Base-by-base conservation (phyloP, 2,113 vertebrate genomes). In the Phrynosoma blainvillii region DNA sequence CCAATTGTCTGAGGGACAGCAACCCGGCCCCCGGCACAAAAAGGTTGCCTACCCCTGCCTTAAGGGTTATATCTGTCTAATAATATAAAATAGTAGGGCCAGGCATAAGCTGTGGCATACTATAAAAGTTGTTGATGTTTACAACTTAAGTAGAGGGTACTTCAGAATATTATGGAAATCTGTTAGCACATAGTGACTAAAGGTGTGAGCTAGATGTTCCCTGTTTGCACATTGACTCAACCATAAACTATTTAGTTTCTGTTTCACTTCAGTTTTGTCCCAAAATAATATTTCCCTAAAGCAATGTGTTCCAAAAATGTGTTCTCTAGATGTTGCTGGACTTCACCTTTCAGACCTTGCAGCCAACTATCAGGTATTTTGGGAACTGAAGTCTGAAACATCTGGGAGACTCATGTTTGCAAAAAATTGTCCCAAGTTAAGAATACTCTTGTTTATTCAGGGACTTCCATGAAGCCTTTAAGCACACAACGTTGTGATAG, bases 31-130 rank as follows among this genome's bases (percentile, higher is more conserved):
- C n/a, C n/a, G n/a, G n/a, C n/a, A n/a, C n/a, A n/a, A n/a, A n/a
- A n/a, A n/a, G n/a, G n/a, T n/a, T n/a, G n/a, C n/a, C n/a, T n/a
- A n/a, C n/a, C n/a, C n/a, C n/a, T n/a, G n/a, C 75, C 62, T 78
- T 77, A 75, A 78, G 74, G 81, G n/a, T 65, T 84, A 56, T 75
- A 75, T 77, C 65, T 78, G 30, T 78, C 68, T 88, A 68, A 78
- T 79, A 54, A 1, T 87, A 11, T 86, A 79, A 25, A 86, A 70
- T 18, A 52, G 10, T 27, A 68, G 40, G 30, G 27, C n/a, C 40
- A 42, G 36, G 32, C 25, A 52, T 78, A 78, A 40, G 40, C 56
- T 66, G 13, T 40, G 42, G 10, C 2, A 9, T 66, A 59, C 36
- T 66, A 32, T 42, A 85, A 75, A 83, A 23, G 79, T 2, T 56